Percentiles rank a stretch among this genome's conserved stretches.
Conservation (phyloP, 2,797 vertebrate genomes). For the Ispidina picta region DNA sequence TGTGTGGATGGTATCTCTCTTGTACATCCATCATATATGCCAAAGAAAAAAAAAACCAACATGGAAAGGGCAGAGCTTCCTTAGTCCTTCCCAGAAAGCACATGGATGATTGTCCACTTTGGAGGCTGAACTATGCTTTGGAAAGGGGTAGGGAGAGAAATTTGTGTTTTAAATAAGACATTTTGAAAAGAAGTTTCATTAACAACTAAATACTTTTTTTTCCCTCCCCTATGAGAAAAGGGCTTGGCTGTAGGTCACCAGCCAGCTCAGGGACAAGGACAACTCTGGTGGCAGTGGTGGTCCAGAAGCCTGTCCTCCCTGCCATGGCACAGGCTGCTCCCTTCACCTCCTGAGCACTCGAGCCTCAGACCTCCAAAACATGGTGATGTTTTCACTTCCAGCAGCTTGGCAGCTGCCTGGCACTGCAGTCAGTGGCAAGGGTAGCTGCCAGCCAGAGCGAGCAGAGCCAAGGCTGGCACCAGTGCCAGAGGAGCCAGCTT, state of each 20-base stretch:
- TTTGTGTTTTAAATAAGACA: neutral
- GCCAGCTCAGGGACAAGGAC: neutral
- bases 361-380: neutral
- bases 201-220: neutral
- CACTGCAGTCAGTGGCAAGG: neutral
- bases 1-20: neutral
- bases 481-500: neutral
- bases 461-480: conserved; percentile 6
- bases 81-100: neutral
- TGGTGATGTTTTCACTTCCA: neutral
- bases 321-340: neutral
- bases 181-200: neutral
- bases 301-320: neutral
- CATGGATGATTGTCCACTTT: neutral
- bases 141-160: neutral
- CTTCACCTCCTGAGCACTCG: neutral
- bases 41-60: neutral
- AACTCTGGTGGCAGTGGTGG: neutral
- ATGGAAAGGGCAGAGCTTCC: neutral
- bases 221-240: neutral
- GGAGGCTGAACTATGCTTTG: neutral
- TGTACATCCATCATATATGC: accelerated
- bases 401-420: neutral
- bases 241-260: neutral
- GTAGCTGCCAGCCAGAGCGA: neutral